A percentile compares a stretch with the other conserved stretches of the same genome.
Conservation (phyloP, 2,888 invertebrate species). For the Dicranocentrus wangi region DNA sequence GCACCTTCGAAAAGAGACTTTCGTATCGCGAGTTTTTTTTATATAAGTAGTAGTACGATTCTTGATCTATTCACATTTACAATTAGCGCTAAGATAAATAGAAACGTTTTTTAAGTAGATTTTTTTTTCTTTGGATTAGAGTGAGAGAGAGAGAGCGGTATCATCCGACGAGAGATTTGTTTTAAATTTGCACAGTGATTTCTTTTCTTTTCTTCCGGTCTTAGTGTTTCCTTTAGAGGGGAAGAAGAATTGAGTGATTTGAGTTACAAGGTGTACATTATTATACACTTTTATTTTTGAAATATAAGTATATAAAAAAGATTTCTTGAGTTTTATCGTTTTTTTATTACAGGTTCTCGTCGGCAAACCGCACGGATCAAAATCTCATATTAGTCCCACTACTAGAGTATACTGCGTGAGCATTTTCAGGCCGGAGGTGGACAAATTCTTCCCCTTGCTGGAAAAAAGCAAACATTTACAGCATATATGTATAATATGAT, state of each 20-base stretch:
- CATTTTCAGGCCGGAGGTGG: constrained; percentile 71
- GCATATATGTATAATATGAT: constrained; percentile 29
- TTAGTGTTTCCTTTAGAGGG: too few species aligned
- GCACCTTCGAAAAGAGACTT: constrained; percentile 47
- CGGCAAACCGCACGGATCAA: constrained; percentile 69
- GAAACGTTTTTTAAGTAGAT: too few species aligned
- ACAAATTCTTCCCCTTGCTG: constrained; percentile 72
- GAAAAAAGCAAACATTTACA: constrained; percentile 57
- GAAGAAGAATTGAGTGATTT: constrained; percentile 20
- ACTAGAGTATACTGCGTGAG: constrained; percentile 69
- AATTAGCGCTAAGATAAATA: too few species aligned
- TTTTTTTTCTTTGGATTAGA: too few species aligned
- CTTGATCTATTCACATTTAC: too few species aligned
- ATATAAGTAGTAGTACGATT: constrained; percentile 5
- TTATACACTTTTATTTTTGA: background rate
- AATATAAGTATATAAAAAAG: background rate
- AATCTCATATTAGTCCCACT: constrained; percentile 71
- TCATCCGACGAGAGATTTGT: constrained; percentile 42
- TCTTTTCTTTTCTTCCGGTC: too few species aligned
- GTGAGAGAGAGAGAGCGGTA: too few species aligned
- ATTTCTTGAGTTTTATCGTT: background rate
- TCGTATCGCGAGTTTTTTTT: background rate
- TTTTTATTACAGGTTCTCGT: constrained; percentile 51
- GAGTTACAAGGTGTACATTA: background rate
- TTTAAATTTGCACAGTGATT: constrained; percentile 10